A percentile compares a stretch with the other conserved stretches of the same genome.
Evolutionary conservation across 2,113 vertebrate genomes (phyloP).

Genomic region (Alethe castanea): DNA sequence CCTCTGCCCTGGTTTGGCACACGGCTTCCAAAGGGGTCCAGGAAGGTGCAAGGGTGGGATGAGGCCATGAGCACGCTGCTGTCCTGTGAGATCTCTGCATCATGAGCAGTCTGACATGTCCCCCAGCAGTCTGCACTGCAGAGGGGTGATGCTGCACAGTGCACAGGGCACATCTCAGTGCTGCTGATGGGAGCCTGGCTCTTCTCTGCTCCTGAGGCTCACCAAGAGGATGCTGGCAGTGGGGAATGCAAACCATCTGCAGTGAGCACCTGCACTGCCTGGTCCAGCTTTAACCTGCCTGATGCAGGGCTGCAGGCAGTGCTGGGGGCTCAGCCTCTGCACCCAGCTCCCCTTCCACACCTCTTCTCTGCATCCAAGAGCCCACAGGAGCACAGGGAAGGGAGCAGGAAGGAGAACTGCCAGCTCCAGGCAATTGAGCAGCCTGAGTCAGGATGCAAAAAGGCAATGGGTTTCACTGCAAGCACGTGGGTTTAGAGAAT

Average conservation of each 20-base stretch:
- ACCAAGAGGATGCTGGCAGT: neutral
- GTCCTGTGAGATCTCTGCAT: neutral
- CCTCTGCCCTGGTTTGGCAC: neutral
- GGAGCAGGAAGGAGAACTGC: neutral
- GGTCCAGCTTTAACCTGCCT: neutral
- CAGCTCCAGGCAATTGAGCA: neutral
- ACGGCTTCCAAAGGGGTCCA: neutral
- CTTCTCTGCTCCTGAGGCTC: neutral
- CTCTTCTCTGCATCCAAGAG: neutral
- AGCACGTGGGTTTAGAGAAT: neutral
- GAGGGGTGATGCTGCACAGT: neutral
- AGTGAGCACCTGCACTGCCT: neutral
- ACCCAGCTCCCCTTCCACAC: rapidly evolving
- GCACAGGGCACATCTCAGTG: neutral
- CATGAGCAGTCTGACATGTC: rapidly evolving
- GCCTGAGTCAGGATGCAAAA: neutral
- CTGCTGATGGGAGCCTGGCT: rapidly evolving
- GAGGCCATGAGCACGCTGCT: neutral
- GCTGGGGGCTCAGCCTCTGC: neutral
- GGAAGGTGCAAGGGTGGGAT: rapidly evolving
- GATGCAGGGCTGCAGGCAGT: neutral
- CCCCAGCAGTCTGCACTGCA: neutral
- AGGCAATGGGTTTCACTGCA: neutral
- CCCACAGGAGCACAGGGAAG: rapidly evolving
- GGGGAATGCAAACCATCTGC: neutral